Evolutionary conservation across 2,888 invertebrate genomes (phyloP), one percentile per base, ranked within the genome.

Genomic region (Orchesella flavescens): DNA sequence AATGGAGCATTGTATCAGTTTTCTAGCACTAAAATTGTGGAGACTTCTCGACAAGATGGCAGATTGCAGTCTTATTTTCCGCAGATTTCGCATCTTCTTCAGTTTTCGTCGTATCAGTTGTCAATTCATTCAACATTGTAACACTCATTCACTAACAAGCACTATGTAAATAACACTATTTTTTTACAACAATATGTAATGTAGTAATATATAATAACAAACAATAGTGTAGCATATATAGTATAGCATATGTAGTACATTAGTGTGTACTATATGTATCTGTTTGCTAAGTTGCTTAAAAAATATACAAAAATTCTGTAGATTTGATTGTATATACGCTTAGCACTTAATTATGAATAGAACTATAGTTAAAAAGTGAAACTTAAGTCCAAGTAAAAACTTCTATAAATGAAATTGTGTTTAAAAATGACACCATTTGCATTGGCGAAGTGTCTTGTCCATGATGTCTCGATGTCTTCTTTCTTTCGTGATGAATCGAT

Each of bases 61-160:
- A 79, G 59, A 46, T 72, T 63, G 63, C 79, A 79, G 79, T 79
- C 79, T 79, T 79, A 72, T 79, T 72, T 72, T 79, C 79, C 49
- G 55, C 71, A 68, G 23, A 23, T 69, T 63, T 15, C 13, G 61
- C 46, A 5, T 49, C 46, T 61, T 59, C 46, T 77, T 46, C 55
- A 49, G 13, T 57, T 55, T 34, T 34, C 17, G n/a, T 34, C 68
- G 68, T 23, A 43, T 63, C 13, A 12, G 24, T 23, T 15, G 34
- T 63, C 63, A 24, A 21, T 59, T 15, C 7, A 57, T 57, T n/a
- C n/a, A 57, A 12, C 2, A 12, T 12, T 12, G 17, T 12, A 34
- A 34, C 59, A 19, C 59, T 59, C 59, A 59, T n/a, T 5, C 59
- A 59, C 21, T 57, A 59, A 17, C 17, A 59, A 59, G 21, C 21